Evolutionary conservation across 2,113 vertebrate genomes (phyloP).

Genomic region (Pteronura brasiliensis): DNA sequence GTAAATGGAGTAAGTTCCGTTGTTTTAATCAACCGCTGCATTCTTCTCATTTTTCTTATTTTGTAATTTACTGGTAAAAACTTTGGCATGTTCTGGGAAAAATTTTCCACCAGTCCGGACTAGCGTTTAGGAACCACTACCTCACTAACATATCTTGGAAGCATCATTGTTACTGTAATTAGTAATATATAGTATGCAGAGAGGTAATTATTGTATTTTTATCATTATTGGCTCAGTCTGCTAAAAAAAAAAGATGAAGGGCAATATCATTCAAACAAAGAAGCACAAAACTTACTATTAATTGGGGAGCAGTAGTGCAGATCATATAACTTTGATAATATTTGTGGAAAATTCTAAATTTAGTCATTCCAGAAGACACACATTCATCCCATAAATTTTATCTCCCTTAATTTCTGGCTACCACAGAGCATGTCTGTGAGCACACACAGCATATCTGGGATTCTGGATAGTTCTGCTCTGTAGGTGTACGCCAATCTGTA

Average conservation of each 20-base stretch:
- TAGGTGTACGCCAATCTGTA: not conserved
- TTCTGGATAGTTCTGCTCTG: not conserved
- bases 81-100: not conserved
- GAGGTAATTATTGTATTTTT: not conserved
- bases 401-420: not conserved
- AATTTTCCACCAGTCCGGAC: not conserved
- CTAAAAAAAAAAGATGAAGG: not conserved
- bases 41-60: not conserved
- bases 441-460: not conserved
- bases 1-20: not conserved
- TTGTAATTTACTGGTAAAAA: not conserved
- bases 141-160: not conserved
- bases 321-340: not conserved
- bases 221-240: not conserved
- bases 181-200: not conserved
- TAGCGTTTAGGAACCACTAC: not conserved
- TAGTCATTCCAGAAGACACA: not conserved
- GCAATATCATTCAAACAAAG: not conserved
- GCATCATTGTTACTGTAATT: not conserved
- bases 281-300: not conserved
- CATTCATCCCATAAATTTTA: not conserved
- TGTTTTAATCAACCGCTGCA: not conserved
- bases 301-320: not conserved
- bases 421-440: not conserved
- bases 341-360: conserved; percentile 6